Evolutionary conservation across 2,888 invertebrate species (phyloP), one percentile per base, ranked within the genome.

Genomic region (Apocheima hispidaria): DNA sequence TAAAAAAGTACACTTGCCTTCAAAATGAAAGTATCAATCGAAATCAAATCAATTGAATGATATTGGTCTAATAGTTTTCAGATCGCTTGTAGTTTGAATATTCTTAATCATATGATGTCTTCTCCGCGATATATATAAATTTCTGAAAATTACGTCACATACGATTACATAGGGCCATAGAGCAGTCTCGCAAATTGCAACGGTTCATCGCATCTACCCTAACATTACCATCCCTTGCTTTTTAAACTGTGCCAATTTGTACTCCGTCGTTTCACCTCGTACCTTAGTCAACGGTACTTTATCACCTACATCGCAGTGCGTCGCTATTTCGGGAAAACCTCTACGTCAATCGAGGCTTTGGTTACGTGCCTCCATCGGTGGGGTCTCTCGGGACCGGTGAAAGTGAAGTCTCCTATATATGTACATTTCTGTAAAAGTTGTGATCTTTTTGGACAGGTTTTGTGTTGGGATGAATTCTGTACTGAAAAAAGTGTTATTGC

Each of bases 221-320:
- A 28, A 28, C 41, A 12, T 28, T 46, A 23, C 26, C 41, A 18
- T 56, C 49, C 36, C 52, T 57, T 59, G 50, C 40, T 62, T 60
- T 58, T 61, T 44, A 62, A 66, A 48, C 52, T 65, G 46, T 46
- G 41, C 57, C 66, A 66, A 70, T 68, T 66, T 65, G 66, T 68
- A 63, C 51, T 53, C 51, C 56, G 62, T 63, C 65, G 56, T 59
- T 70, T 54, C 60, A 63, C 59, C 48, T 52, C 63, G 58, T 65
- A 65, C 58, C 70, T 66, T 66, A 70, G 68, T 66, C 68, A 63
- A 65, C 63, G 65, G 23, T 58, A 68, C 66, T 67, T 68, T 70
- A 68, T 68, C 66, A 59, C 65, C 43, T 38, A 53, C 56, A 51
- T 56, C 49, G 50, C 48, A 57, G 56, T 54, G 55, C 53, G 46